Evolutionary conservation across 2,113 vertebrate genomes (phyloP), one percentile per base, ranked within the genome.

Genomic region (Protobothrops mucrosquamatus): DNA sequence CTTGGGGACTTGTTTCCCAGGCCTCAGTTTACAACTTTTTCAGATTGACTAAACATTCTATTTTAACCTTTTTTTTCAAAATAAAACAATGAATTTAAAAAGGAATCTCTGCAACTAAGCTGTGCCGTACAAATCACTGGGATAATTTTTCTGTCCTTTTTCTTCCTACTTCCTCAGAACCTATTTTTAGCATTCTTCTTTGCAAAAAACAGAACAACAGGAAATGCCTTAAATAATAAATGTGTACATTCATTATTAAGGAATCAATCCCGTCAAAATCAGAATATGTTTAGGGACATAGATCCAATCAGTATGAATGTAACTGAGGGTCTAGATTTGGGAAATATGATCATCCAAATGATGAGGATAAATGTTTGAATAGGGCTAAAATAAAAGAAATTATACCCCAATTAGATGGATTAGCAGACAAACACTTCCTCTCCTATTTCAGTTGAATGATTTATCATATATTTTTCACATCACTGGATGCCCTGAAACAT

Each of bases 1-100:
- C 29, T 48, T 29, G 64, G 91, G 85, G 54, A 89, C 26, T 26
- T 81, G n/a, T 39, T 94, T 94, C 92, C 81, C 91, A 90, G 89
- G 93, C 51, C 59, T 43, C 91, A 59, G 18, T 88, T 34, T 90
- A 59, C 81, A 94, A 86, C 26, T 51, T 88, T 81, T 55, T 92
- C 87, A 51, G 18, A 39, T 51, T 20, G 2, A 74, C 34, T 43
- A 90, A 56, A 56, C 26, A 26, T 87, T 89, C 56, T 87, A 91
- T 46, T 89, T 23, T 14, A 43, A 91, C 55, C 56, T 48, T 48
- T 46, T 90, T 18, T 55, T 22, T 39, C 26, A 54, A 55, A 92
- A 90, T 90, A 55, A 89, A 57, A 81, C 88, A 59, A 56, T 20
- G 3, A 8, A 3, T 34, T 52, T 39, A 55, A 18, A 61, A 26